phyloP scores from a whole-genome alignment of 2,113 vertebrate genomes.

The Microcebus griseorufus region DNA sequence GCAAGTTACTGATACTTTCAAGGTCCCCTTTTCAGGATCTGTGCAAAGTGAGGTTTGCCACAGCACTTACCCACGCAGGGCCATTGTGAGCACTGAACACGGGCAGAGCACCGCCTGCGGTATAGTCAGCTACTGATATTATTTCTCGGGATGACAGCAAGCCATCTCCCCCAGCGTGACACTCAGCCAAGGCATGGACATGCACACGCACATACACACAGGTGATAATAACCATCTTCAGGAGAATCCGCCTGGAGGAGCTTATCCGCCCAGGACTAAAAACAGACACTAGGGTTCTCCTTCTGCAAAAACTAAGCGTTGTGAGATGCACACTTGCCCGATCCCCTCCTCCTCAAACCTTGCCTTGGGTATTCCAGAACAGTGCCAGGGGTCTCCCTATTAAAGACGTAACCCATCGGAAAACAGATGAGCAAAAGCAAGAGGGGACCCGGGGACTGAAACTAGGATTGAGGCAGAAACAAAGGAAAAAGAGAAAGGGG shows the following conservation, averaged over 20 bases:
- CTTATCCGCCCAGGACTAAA: neutral
- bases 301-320: neutral
- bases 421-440: too few relatives aligned
- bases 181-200: neutral
- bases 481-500: neutral
- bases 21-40: neutral
- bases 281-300: rapidly evolving
- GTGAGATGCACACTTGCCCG: neutral
- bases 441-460: too few relatives aligned
- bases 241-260: neutral
- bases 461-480: neutral
- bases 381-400: neutral
- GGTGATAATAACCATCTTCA: too few relatives aligned
- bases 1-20: neutral
- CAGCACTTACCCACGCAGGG: neutral
- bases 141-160: neutral
- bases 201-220: neutral
- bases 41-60: neutral
- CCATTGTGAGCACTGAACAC: neutral
- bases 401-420: rapidly evolving
- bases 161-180: rapidly evolving
- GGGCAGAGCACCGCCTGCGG: neutral
- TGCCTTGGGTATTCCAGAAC: neutral
- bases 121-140: neutral
- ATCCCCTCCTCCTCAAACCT: neutral